These are phyloP conservation scores for Pseudobourletiella spinata DNA, from an alignment of 1,140 invertebrate genomes.

Conservation along the genomic window DNA sequence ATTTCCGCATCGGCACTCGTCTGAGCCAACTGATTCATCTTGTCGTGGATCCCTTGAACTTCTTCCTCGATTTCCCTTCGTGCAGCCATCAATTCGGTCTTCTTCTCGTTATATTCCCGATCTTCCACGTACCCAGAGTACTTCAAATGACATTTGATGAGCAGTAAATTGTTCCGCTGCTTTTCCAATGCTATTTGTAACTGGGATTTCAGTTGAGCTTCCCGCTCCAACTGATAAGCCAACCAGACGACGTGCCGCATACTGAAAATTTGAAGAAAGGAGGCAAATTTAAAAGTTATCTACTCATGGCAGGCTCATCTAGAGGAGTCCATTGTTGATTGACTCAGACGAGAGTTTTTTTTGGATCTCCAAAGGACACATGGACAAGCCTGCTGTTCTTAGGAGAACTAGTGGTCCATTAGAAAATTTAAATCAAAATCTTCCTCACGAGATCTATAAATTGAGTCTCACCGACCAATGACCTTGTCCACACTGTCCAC, in stretches of 20 bases:
- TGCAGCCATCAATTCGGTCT: not conserved
- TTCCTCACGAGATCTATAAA: too few species aligned
- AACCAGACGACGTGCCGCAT: constrained; percentile 2
- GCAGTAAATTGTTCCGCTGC: not conserved
- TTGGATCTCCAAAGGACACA: not conserved
- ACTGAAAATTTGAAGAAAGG: constrained; percentile 1
- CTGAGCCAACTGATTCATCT: not conserved
- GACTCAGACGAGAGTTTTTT: not conserved
- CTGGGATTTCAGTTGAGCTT: not conserved
- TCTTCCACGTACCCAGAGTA: not conserved
- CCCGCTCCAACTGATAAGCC: not conserved
- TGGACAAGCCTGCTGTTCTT: not conserved
- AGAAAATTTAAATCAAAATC: too few species aligned
- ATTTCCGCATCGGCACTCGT: not conserved
- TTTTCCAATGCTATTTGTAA: not conserved
- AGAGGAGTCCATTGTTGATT: not conserved
- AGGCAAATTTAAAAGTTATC: not conserved
- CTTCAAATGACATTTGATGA: constrained; percentile 8
- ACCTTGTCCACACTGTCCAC: constrained; percentile 1
- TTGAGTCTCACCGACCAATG: not conserved
- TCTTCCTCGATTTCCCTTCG: not conserved
- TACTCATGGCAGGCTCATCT: not conserved
- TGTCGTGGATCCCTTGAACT: not conserved
- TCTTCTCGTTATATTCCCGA: not conserved
- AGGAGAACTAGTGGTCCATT: too few species aligned